A percentile compares a stretch with the other conserved stretches of the same genome.
These are phyloP conservation scores for Thymallus thymallus DNA, from an alignment of 2,113 vertebrate species.

Conservation along the genomic window DNA sequence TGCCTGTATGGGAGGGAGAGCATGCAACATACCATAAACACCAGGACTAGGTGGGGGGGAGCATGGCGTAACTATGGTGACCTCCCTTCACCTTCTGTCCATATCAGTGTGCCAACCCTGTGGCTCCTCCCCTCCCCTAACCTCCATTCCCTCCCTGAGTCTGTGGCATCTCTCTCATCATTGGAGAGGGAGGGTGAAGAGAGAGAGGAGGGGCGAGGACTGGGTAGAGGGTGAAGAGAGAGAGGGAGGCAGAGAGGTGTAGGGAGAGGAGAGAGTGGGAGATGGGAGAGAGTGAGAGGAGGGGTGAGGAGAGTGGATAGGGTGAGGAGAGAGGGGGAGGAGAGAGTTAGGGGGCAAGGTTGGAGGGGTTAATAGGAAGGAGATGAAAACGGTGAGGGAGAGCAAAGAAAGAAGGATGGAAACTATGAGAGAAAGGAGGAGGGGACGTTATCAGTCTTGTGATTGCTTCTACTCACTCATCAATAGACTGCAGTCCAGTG, in stretches of 20 bases:
- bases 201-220: no score
- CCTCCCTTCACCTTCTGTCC: slow-evolving; percentile 50
- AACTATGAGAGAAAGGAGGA: slow-evolving; percentile 8
- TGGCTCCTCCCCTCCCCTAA: slow-evolving; percentile 38
- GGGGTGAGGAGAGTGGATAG: no score
- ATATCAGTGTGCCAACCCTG: slow-evolving; percentile 48
- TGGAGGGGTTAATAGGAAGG: background rate
- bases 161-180: slow-evolving; percentile 53
- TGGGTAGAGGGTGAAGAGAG: background rate
- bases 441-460: background rate
- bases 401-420: background rate
- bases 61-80: slow-evolving; percentile 12
- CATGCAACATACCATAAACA: slow-evolving; percentile 42
- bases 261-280: background rate
- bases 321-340: background rate
- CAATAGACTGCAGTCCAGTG: slow-evolving; percentile 30
- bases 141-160: slow-evolving; percentile 1
- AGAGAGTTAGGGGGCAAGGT: background rate
- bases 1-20: slow-evolving; percentile 44
- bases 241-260: slow-evolving; percentile 1
- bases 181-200: no score
- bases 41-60: slow-evolving; percentile 22
- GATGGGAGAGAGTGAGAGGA: background rate
- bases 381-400: no score
- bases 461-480: slow-evolving; percentile 50